Evolutionary conservation across 2,888 invertebrate species (phyloP).

Genomic region (Spialia ferax): DNA sequence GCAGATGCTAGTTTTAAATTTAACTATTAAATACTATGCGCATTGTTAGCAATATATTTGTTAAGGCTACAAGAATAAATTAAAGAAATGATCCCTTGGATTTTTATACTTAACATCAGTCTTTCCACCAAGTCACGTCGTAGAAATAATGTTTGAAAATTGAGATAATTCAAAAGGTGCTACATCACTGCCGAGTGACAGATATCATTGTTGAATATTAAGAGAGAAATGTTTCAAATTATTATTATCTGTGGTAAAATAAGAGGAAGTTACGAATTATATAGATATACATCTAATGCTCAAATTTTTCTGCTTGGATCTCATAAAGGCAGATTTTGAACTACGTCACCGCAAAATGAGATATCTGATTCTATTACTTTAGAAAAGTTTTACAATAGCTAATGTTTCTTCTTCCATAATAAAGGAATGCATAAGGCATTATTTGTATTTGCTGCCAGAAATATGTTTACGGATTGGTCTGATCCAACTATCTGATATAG

Average conservation of each 20-base stretch:
- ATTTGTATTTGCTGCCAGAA: too few relatives aligned
- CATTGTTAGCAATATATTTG: too few relatives aligned
- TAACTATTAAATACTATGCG: too few relatives aligned
- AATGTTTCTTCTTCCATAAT: too few relatives aligned
- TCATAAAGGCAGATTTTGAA: conserved; percentile 26
- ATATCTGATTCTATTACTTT: not conserved
- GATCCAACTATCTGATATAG: too few relatives aligned
- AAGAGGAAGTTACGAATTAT: conserved; percentile 58
- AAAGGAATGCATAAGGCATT: too few relatives aligned
- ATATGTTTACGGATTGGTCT: too few relatives aligned
- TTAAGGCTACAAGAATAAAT: too few relatives aligned
- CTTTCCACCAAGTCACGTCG: not conserved
- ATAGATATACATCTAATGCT: conserved; percentile 73
- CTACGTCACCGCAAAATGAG: not conserved
- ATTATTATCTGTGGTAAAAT: conserved; percentile 67
- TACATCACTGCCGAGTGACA: conserved; percentile 34
- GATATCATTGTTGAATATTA: conserved; percentile 15
- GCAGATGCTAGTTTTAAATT: not conserved
- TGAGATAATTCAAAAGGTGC: too few relatives aligned
- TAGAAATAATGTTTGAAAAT: not conserved
- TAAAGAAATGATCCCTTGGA: too few relatives aligned
- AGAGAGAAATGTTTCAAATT: conserved; percentile 67
- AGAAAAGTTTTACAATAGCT: not conserved
- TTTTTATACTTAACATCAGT: too few relatives aligned
- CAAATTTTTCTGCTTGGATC: conserved; percentile 76